These are phyloP conservation scores for Phengaris arion DNA, from an alignment of 2,888 invertebrate species.

Conservation along the genomic window DNA sequence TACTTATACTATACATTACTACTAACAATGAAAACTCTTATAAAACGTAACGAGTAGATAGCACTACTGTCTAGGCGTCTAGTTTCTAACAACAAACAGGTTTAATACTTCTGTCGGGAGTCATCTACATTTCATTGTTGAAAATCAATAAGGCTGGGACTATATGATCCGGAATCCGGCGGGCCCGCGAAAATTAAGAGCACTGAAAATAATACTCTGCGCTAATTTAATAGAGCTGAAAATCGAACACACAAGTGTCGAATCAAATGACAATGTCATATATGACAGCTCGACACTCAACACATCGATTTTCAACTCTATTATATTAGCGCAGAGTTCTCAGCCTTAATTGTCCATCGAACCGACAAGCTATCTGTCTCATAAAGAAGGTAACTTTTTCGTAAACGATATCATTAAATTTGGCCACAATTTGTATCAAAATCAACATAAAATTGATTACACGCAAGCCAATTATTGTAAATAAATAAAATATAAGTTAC, in stretches of 20 bases:
- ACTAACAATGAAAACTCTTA: constrained; percentile 56
- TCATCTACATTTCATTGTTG: neutral
- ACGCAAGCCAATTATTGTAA: too few species aligned
- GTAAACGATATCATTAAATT: neutral
- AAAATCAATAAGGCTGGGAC: too few species aligned
- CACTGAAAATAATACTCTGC: too few species aligned
- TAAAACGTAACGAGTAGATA: constrained; percentile 46
- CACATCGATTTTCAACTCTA: too few species aligned
- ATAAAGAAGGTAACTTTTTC: neutral
- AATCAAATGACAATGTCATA: too few species aligned
- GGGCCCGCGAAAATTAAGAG: too few species aligned
- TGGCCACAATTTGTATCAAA: neutral
- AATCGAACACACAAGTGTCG: too few species aligned
- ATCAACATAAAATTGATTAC: neutral
- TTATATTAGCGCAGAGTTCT: too few species aligned
- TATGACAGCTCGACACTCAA: too few species aligned
- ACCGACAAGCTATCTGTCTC: neutral
- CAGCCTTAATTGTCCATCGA: neutral
- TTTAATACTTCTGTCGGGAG: neutral
- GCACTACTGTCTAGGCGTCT: constrained; percentile 36
- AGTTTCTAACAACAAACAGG: constrained; percentile 42
- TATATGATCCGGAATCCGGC: too few species aligned
- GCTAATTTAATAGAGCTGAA: too few species aligned
- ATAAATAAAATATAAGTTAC: too few species aligned
- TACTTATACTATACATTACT: constrained; percentile 48